A percentile compares a stretch with the other conserved stretches of the same genome.
Conservation (phyloP, 2,888 invertebrate species). For the Caenorhabditis japonica region DNA sequence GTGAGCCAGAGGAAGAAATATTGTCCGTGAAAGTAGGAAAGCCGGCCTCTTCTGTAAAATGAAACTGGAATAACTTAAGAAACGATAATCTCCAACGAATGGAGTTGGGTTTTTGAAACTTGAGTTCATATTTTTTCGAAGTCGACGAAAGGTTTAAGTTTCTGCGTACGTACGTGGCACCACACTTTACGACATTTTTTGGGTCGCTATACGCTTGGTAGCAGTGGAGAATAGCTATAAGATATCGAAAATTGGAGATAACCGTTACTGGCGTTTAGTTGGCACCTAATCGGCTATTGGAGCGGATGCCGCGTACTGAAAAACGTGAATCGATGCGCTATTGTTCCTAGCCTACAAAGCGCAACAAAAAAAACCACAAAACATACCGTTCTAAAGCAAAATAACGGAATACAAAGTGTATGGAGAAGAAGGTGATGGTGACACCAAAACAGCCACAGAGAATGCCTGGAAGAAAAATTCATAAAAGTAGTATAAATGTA, state of each 20-base stretch:
- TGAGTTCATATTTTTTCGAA: neutral
- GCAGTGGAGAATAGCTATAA: no score
- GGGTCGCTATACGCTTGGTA: no score
- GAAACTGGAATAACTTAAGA: neutral
- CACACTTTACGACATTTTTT: no score
- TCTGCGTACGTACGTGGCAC: no score
- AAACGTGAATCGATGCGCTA: no score
- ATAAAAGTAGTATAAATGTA: neutral
- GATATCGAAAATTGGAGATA: no score
- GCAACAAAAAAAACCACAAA: neutral
- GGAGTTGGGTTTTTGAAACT: neutral
- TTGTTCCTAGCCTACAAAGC: neutral
- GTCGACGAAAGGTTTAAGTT: neutral
- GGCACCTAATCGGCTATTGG: no score
- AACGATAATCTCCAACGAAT: neutral
- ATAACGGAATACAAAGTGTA: conserved; percentile 40
- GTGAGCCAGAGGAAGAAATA: conserved; percentile 23
- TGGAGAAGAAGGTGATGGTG: conserved; percentile 34
- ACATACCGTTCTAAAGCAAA: conserved; percentile 31
- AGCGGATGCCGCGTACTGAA: no score
- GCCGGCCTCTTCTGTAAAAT: conserved; percentile 34
- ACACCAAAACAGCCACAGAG: conserved; percentile 41
- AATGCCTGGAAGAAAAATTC: conserved; percentile 18
- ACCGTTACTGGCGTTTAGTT: no score
- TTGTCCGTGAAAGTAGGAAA: conserved; percentile 16